phyloP scores from a whole-genome alignment of 2,113 vertebrate genomes.

The Paradisaea rubra region DNA sequence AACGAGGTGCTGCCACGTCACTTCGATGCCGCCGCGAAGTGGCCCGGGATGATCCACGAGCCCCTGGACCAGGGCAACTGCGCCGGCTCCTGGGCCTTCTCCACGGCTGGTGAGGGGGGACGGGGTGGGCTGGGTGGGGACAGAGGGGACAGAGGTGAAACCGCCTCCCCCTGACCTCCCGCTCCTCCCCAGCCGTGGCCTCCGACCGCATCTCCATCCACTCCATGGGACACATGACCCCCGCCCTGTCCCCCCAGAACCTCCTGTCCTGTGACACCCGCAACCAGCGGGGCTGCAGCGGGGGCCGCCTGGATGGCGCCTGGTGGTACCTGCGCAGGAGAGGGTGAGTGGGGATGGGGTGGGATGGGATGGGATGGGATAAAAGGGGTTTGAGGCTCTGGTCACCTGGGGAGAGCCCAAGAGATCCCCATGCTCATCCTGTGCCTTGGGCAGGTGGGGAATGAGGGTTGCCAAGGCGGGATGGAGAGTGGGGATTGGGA shows the following conservation, averaged over 20 bases:
- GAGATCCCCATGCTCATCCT: fast-evolving
- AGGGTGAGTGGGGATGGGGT: slow-evolving; percentile 73
- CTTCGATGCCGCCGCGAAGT: slow-evolving; percentile 87
- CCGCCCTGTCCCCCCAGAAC: slow-evolving; percentile 91
- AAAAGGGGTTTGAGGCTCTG: not conserved
- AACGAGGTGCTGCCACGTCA: slow-evolving; percentile 75
- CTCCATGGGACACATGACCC: slow-evolving; percentile 97
- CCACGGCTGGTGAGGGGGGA: slow-evolving; percentile 80
- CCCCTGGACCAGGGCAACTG: slow-evolving; percentile 96
- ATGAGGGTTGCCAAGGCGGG: no score
- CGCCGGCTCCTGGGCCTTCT: slow-evolving; percentile 96
- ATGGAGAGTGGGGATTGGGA: not conserved
- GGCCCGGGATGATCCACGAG: slow-evolving; percentile 91
- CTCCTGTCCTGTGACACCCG: slow-evolving; percentile 91
- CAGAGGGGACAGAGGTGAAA: not conserved
- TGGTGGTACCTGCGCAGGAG: slow-evolving; percentile 92
- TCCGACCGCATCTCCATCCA: slow-evolving; percentile 96
- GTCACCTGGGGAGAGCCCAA: not conserved
- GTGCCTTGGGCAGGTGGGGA: not conserved
- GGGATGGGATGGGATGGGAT: not conserved
- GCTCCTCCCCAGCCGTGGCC: slow-evolving; percentile 78
- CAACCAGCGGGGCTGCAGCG: slow-evolving; percentile 87
- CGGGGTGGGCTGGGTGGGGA: fast-evolving
- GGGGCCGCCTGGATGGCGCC: slow-evolving; percentile 86
- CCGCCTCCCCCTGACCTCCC: fast-evolving